phyloP scores from a whole-genome alignment of 2,888 invertebrate genomes.

The Imbricaverruca yamaguchii region DNA sequence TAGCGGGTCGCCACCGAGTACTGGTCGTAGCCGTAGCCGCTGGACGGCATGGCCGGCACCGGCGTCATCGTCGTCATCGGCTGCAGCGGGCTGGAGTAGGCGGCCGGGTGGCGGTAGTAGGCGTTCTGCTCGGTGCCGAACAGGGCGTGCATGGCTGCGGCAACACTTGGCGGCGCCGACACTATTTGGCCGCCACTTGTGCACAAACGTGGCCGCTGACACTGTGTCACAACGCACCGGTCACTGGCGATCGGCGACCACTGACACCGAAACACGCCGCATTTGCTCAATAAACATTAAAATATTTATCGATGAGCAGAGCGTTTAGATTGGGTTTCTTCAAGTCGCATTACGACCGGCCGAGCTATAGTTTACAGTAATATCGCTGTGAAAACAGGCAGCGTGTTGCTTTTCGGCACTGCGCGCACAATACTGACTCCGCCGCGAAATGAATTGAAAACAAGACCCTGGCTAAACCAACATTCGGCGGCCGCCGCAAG shows the following conservation, averaged over 20 bases:
- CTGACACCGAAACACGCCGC: neutral
- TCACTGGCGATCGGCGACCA: neutral
- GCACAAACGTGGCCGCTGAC: constrained; percentile 9
- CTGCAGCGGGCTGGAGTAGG: constrained; percentile 44
- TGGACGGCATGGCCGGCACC: constrained; percentile 37
- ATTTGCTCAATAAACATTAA: constrained; percentile 15
- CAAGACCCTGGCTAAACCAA: constrained; percentile 21
- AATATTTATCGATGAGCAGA: neutral
- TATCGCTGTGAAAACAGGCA: constrained; percentile 9
- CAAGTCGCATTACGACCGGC: constrained; percentile 7
- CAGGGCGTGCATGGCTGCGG: constrained; percentile 68
- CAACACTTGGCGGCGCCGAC: neutral
- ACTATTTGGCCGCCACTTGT: neutral
- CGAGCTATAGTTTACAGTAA: constrained; percentile 4
- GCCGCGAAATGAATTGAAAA: constrained; percentile 16
- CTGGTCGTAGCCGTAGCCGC: constrained; percentile 71
- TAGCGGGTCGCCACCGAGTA: constrained; percentile 59
- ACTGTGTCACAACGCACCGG: neutral
- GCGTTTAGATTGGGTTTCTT: constrained; percentile 18
- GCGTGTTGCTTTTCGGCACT: neutral
- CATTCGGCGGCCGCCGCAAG: constrained; percentile 2
- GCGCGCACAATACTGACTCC: constrained; percentile 9
- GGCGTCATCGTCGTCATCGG: constrained; percentile 36
- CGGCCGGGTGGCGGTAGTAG: constrained; percentile 64
- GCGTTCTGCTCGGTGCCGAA: constrained; percentile 81